Evolutionary conservation across 1,140 invertebrate genomes (phyloP).

Genomic region (Epicauta chinensis): DNA sequence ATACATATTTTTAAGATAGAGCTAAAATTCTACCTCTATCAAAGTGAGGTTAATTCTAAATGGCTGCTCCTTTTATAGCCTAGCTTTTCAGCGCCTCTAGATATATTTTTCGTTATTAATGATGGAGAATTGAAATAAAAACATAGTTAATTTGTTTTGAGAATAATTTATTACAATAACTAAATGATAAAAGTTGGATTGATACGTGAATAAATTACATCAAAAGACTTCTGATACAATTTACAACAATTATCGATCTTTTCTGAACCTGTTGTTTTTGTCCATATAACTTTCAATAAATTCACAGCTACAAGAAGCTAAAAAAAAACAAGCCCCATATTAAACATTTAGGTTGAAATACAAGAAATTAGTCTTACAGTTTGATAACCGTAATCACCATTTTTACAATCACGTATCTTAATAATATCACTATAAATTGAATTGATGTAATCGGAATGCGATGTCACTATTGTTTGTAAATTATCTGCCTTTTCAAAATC

Average conservation of each 20-base stretch:
- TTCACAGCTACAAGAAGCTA: constrained; percentile 24
- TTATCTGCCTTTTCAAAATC: constrained; percentile 36
- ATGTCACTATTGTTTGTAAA: constrained; percentile 29
- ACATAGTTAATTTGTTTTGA: too few species aligned
- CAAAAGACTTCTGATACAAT: constrained; percentile 18
- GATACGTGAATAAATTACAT: constrained; percentile 20
- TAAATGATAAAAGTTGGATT: constrained; percentile 13
- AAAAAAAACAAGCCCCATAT: too few species aligned
- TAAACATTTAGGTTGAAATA: too few species aligned
- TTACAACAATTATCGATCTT: constrained; percentile 19
- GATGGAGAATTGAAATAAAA: too few species aligned
- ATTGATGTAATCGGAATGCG: constrained; percentile 33
- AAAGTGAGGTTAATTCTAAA: too few species aligned
- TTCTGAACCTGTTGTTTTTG: constrained; percentile 12
- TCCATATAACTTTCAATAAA: constrained; percentile 26
- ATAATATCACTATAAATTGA: constrained; percentile 18
- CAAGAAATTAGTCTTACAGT: constrained; percentile 10
- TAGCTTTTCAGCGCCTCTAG: too few species aligned
- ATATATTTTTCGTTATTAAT: too few species aligned
- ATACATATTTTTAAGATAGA: too few species aligned
- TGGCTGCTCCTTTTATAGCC: too few species aligned
- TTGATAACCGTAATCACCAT: constrained; percentile 15
- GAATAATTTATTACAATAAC: not conserved
- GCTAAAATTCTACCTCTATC: too few species aligned
- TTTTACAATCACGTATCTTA: constrained; percentile 13